These are phyloP conservation scores for Chironomus striatipennis DNA, from an alignment of 1,140 invertebrate species.

Conservation along the genomic window DNA sequence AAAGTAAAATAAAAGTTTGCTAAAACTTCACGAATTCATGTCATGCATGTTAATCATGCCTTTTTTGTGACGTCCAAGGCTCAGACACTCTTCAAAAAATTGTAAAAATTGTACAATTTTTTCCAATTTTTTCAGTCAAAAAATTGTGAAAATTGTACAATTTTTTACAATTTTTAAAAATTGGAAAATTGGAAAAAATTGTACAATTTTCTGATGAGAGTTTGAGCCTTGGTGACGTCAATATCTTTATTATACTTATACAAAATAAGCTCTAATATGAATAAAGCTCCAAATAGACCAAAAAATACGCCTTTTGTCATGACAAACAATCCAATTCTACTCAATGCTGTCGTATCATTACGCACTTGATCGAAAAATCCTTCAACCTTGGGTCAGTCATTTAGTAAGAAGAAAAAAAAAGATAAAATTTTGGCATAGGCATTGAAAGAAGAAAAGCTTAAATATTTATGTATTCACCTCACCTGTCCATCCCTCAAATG, in stretches of 20 bases:
- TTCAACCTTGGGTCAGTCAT: neutral
- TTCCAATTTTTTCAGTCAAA: no score
- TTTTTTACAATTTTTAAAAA: no score
- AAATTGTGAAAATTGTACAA: no score
- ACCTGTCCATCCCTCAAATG: neutral
- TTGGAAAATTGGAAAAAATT: no score
- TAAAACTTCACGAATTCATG: no score
- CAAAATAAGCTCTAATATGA: neutral
- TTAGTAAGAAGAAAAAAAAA: neutral
- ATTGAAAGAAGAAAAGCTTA: neutral
- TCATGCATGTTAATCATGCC: no score
- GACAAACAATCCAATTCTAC: neutral
- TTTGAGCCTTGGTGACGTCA: neutral
- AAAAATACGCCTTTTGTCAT: neutral
- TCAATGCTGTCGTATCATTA: neutral
- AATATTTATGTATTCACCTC: slow-evolving; percentile 1
- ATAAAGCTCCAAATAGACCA: neutral
- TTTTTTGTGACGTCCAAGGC: no score
- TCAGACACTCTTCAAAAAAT: no score
- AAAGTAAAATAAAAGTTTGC: no score
- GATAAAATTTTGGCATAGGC: no score
- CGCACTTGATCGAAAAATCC: neutral
- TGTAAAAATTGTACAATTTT: no score
- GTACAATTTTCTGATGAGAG: no score
- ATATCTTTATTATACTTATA: neutral